phyloP scores from a whole-genome alignment of 2,113 vertebrate species.

The Rattus rattus region DNA sequence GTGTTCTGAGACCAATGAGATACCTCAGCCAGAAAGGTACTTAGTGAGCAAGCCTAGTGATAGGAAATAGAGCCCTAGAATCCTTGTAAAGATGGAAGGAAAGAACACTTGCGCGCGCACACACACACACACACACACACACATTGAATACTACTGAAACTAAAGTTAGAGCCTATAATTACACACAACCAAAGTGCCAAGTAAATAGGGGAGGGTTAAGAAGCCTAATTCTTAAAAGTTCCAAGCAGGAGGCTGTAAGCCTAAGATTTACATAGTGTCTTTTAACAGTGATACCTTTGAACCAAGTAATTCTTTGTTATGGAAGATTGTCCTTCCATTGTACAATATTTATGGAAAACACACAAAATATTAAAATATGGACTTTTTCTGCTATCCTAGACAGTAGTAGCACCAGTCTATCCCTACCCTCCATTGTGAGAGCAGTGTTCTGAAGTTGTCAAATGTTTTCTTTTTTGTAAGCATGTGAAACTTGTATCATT shows the following conservation, averaged over 20 bases:
- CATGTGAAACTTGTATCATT: background rate
- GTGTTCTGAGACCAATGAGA: background rate
- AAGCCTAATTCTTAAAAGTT: background rate
- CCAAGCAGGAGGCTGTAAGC: background rate
- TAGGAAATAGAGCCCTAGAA: background rate
- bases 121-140: background rate
- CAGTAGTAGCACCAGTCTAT: background rate
- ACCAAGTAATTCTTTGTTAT: background rate
- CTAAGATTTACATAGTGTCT: background rate
- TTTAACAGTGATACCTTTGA: background rate
- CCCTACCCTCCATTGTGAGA: background rate
- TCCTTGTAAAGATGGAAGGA: background rate
- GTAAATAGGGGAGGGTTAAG: background rate
- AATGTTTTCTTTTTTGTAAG: background rate
- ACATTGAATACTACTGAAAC: background rate
- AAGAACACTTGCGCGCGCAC: background rate
- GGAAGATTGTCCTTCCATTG: background rate
- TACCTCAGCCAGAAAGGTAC: background rate
- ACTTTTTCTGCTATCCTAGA: background rate
- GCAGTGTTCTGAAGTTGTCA: background rate
- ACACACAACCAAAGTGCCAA: background rate
- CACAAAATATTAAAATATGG: too few relatives aligned
- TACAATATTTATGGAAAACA: background rate
- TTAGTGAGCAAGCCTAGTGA: background rate
- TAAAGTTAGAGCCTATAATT: background rate